Conservation (phyloP, 2,797 vertebrate genomes). For the Sciaenops ocellatus region DNA sequence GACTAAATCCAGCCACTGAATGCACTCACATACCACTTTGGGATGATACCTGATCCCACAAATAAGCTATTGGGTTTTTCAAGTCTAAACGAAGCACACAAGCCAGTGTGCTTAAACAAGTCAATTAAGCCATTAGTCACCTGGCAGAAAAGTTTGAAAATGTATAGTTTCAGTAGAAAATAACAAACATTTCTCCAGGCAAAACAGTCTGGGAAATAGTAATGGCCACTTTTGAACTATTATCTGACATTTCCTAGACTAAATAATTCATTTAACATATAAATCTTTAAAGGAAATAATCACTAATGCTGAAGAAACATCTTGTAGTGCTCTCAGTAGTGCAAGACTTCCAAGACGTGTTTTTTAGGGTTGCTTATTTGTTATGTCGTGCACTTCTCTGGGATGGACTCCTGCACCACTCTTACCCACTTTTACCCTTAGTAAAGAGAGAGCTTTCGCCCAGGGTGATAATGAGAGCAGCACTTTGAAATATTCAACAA, state of each 20-base stretch:
- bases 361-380: slow-evolving; percentile 35
- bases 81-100: slow-evolving; percentile 13
- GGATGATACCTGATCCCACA: slow-evolving; percentile 58
- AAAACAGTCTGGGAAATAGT: background rate
- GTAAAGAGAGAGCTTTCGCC: slow-evolving; percentile 59
- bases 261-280: background rate
- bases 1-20: slow-evolving; percentile 65
- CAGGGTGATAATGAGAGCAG: slow-evolving; percentile 60
- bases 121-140: background rate
- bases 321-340: no score
- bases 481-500: slow-evolving; percentile 78
- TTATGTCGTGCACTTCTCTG: slow-evolving; percentile 31
- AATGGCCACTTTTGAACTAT: background rate
- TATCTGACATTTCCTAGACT: background rate
- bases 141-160: background rate
- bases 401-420: slow-evolving; percentile 34
- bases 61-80: slow-evolving; percentile 51
- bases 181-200: background rate
- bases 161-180: slow-evolving; percentile 1
- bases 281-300: slow-evolving; percentile 4
- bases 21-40: slow-evolving; percentile 41
- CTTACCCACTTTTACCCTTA: slow-evolving; percentile 38
- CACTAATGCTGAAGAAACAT: background rate
- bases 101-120: background rate
- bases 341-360: slow-evolving; percentile 1